Base-by-base conservation (phyloP, 2,888 invertebrate species). In the Oscheius sp. region DNA sequence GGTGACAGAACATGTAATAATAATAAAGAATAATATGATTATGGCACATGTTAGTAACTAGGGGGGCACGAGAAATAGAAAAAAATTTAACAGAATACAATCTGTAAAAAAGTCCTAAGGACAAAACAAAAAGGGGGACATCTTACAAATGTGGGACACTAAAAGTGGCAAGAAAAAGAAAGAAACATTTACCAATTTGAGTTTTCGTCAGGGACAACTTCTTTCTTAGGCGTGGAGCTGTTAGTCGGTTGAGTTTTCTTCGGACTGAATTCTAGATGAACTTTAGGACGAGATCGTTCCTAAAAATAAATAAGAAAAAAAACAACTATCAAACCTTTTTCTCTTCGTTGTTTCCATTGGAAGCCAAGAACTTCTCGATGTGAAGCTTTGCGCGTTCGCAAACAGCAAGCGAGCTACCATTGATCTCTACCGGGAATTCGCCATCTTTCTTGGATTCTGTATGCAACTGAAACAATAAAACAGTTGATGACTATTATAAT, bases 381-480 rank as follows among this genome's bases (percentile, higher is more conserved):
- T 73, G 73, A 9, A 35, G 46, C 27, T 73, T 68, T 16, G 77
- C 77, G 1, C 66, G 53, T 63, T 68, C 73, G 56, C 75, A 75
- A 29, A 58, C 29, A 23, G 29, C 53, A 45, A 69, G 45, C 12
- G 63, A 64, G 41, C 21, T 35, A 49, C 74, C 77, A 53, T 46
- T 29, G 2, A 77, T 52, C 49, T 77, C 77, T 12, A 77, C 75
- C 7, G 77, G 77, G 61, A 77, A 77, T 41, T 76, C 72, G 21
- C 77, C 77, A 41, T 77, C 77, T 55, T 73, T 73, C 69, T 75
- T 75, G 16, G 73, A 66, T 45, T 77, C 77, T 3, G 77, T 77
- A 55, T 77, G 77, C 12, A 77, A 69, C 71, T 74, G 45, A 18
- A 69, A 69, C 1, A 1, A 58, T 23, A 55, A 13, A 13, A 16